Conservation (phyloP, 2,888 invertebrate genomes). For the Drosophila subsilvestris region DNA sequence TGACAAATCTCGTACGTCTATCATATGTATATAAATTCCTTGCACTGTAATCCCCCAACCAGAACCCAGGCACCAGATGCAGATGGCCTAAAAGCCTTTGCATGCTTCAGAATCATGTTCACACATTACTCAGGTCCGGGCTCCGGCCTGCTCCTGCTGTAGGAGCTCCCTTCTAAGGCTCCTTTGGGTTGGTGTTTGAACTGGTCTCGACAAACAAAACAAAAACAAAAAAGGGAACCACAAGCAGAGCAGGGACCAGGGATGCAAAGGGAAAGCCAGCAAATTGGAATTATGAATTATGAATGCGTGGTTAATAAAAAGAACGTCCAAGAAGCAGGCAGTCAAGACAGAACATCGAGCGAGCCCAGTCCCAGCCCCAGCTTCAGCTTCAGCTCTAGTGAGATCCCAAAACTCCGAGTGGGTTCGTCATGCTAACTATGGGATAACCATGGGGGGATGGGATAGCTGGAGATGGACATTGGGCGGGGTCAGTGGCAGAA, state of each 20-base stretch:
- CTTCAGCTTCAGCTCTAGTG: not conserved
- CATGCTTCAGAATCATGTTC: constrained; percentile 71
- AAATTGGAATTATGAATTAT: constrained; percentile 83
- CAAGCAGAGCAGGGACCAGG: constrained; percentile 13
- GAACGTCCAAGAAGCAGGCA: constrained; percentile 52
- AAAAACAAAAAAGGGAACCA: constrained; percentile 6
- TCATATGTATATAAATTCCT: not conserved
- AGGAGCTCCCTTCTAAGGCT: constrained; percentile 26
- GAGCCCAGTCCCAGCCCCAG: not conserved
- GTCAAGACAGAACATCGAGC: constrained; percentile 42
- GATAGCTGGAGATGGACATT: constrained; percentile 10
- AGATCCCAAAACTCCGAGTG: constrained; percentile 32
- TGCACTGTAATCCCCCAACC: constrained; percentile 14
- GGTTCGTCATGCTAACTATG: constrained; percentile 70
- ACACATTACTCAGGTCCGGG: constrained; percentile 69
- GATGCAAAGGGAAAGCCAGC: constrained; percentile 62
- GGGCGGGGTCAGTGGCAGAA: constrained; percentile 56
- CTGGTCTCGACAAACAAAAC: constrained; percentile 58
- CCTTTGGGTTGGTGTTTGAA: constrained; percentile 71
- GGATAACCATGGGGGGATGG: constrained; percentile 32
- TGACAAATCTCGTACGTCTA: not conserved
- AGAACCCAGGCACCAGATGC: constrained; percentile 12
- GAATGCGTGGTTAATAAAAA: constrained; percentile 79
- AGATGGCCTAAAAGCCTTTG: constrained; percentile 61
- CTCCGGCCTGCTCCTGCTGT: constrained; percentile 19